phyloP scores from a whole-genome alignment of 92 coral and sea anemone species.

The Bergia puertoricense region DNA sequence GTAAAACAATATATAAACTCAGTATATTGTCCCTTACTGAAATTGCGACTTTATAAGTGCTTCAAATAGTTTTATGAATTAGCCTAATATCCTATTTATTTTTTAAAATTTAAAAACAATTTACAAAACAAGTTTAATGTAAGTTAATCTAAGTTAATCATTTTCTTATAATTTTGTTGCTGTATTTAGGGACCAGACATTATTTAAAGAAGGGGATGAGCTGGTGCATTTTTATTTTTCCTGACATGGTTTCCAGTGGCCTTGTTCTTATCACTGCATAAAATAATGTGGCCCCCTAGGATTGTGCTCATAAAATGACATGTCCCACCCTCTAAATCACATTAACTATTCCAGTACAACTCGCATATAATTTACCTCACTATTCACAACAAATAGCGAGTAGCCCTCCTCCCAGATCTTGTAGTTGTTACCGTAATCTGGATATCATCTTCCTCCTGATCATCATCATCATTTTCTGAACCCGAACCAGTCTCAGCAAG shows the following conservation, averaged over 20 bases:
- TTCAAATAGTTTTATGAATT: too few relatives aligned
- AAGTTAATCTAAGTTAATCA: too few relatives aligned
- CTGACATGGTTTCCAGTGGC: conserved; percentile 29
- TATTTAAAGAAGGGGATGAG: background rate
- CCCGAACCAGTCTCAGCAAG: conserved; percentile 51
- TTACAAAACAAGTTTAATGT: too few relatives aligned
- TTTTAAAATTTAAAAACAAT: too few relatives aligned
- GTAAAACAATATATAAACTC: too few relatives aligned
- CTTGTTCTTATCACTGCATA: conserved; percentile 37
- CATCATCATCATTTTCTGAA: conserved; percentile 57
- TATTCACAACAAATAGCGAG: conserved; percentile 64
- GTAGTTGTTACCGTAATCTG: conserved; percentile 61
- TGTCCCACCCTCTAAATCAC: conserved; percentile 44
- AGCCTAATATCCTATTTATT: too few relatives aligned
- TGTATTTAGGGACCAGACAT: conserved; percentile 21
- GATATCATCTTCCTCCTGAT: conserved; percentile 35
- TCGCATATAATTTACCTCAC: conserved; percentile 27
- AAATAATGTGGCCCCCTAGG: conserved; percentile 18
- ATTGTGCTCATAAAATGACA: background rate
- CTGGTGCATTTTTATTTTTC: conserved; percentile 12
- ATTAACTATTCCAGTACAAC: conserved; percentile 42
- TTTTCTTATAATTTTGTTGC: too few relatives aligned
- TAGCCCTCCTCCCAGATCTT: conserved; percentile 58
- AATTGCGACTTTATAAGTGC: too few relatives aligned
- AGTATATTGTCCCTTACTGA: too few relatives aligned